Percentiles rank a stretch among this genome's conserved stretches.
phyloP scores from a whole-genome alignment of 2,888 invertebrate species.

The Caenorhabditis imperialis region DNA sequence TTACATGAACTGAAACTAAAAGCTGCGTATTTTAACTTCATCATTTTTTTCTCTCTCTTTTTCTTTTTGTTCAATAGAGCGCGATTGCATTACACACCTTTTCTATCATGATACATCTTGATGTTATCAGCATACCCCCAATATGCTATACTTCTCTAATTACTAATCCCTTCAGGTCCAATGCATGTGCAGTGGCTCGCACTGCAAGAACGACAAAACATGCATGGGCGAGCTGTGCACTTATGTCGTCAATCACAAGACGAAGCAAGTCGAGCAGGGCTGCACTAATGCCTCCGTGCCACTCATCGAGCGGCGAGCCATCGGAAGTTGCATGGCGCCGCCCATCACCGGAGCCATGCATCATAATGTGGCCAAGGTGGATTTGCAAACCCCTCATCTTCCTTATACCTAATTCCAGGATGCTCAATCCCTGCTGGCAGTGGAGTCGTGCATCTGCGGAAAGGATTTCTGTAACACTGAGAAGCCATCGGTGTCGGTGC shows the following conservation, averaged over 20 bases:
- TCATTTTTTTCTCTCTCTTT: too few species aligned
- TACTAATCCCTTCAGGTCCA: constrained; percentile 46
- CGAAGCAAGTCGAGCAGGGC: constrained; percentile 72
- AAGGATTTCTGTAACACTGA: constrained; percentile 72
- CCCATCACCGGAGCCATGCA: constrained; percentile 77
- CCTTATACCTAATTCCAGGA: constrained; percentile 22
- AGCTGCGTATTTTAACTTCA: too few species aligned
- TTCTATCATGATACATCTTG: too few species aligned
- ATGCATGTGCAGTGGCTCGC: constrained; percentile 73
- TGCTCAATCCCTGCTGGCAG: constrained; percentile 68
- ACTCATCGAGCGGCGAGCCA: constrained; percentile 72
- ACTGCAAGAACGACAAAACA: constrained; percentile 68
- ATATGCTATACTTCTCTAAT: too few species aligned
- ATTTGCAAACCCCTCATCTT: background rate
- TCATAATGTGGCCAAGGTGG: constrained; percentile 70
- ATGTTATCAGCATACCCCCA: too few species aligned
- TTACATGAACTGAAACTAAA: too few species aligned
- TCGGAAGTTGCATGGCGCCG: constrained; percentile 75
- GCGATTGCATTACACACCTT: too few species aligned
- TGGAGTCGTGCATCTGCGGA: constrained; percentile 75
- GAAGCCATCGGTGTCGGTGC: constrained; percentile 65
- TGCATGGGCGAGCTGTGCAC: constrained; percentile 75
- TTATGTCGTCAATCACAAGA: constrained; percentile 72
- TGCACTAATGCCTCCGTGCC: constrained; percentile 77
- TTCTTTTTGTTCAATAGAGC: too few species aligned